Percentiles rank a stretch among this genome's conserved stretches.
Conservation (phyloP, 2,797 vertebrate genomes). For the Okamejei kenojei region DNA sequence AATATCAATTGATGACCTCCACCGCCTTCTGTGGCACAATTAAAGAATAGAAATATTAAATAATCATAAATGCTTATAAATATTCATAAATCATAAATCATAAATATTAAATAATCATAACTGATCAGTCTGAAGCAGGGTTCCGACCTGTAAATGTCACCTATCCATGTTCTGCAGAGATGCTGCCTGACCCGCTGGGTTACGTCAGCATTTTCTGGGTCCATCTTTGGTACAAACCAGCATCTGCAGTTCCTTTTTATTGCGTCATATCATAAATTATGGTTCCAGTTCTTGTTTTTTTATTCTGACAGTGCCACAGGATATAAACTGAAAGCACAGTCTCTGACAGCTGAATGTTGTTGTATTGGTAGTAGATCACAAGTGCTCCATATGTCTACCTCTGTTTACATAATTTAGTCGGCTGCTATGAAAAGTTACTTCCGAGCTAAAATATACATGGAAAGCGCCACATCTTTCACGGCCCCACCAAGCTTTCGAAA, state of each 20-base stretch:
- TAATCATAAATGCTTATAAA: no score
- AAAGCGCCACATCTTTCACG: conserved; percentile 47
- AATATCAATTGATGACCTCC: no score
- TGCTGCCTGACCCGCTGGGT: no score
- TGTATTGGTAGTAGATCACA: conserved; percentile 45
- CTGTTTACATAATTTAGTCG: conserved; percentile 52
- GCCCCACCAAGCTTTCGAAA: conserved; percentile 48
- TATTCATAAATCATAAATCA: no score
- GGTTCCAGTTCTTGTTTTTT: background rate
- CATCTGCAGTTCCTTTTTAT: no score
- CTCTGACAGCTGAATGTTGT: conserved; percentile 46
- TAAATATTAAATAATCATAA: background rate
- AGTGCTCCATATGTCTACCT: conserved; percentile 50
- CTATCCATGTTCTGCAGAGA: no score
- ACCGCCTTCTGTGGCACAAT: no score
- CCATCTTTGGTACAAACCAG: no score
- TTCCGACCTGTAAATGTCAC: no score
- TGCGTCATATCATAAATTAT: no score
- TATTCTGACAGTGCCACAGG: background rate
- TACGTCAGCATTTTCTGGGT: no score
- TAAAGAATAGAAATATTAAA: background rate
- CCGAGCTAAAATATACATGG: conserved; percentile 48
- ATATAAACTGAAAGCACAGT: conserved; percentile 33
- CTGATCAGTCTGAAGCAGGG: no score
- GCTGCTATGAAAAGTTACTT: conserved; percentile 61